Evolutionary conservation across 2,888 invertebrate species (phyloP).

Genomic region (Zaprionus obscuricornis): DNA sequence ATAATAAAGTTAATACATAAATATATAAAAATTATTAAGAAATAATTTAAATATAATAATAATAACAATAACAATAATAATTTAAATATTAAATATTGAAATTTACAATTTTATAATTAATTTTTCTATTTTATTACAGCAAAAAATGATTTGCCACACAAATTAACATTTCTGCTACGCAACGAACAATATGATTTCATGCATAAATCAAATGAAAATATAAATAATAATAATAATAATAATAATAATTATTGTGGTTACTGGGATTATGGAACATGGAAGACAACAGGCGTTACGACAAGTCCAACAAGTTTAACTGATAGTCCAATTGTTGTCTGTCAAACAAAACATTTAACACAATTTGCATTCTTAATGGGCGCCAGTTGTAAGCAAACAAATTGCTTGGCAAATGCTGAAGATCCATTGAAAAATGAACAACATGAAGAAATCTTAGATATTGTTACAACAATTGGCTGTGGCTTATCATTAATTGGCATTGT

Average conservation of each 20-base stretch:
- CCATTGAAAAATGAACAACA: not conserved
- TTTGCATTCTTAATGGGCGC: slow-evolving; percentile 34
- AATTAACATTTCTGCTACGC: slow-evolving; percentile 15
- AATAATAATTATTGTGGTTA: slow-evolving; percentile 30
- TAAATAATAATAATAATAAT: too few species aligned
- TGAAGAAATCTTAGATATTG: slow-evolving; percentile 8
- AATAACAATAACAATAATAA: too few species aligned
- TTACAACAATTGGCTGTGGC: slow-evolving; percentile 29
- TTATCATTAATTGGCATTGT: slow-evolving; percentile 30
- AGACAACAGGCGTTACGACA: slow-evolving; percentile 8
- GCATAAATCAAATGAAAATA: too few species aligned
- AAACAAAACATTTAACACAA: slow-evolving; percentile 29
- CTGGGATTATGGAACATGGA: slow-evolving; percentile 30
- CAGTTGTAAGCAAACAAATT: slow-evolving; percentile 16
- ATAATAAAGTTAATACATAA: too few species aligned
- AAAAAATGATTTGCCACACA: slow-evolving; percentile 8
- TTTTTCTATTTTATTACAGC: not conserved
- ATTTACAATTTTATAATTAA: not conserved
- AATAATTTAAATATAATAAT: too few species aligned
- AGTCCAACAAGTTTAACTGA: not conserved
- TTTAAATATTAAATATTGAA: not conserved
- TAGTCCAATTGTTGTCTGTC: slow-evolving; percentile 26
- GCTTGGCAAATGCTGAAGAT: too few species aligned
- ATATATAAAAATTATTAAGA: too few species aligned
- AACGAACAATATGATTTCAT: not conserved